Evolutionary conservation across 2,888 invertebrate species (phyloP).

Genomic region (Alloscopus bannaensis): DNA sequence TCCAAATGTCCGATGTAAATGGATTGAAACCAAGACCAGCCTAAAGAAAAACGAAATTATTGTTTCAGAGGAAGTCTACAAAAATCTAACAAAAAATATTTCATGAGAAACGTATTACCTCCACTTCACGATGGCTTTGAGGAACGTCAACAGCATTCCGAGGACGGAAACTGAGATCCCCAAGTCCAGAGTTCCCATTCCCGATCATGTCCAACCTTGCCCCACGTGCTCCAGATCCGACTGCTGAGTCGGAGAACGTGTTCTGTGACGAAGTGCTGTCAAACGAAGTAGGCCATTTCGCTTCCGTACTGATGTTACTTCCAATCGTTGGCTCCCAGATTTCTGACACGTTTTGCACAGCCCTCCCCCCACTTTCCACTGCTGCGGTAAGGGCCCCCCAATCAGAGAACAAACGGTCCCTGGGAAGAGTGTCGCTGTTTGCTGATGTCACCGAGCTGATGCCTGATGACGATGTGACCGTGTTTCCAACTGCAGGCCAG

Average conservation of each 20-base stretch:
- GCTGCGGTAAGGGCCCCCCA: constrained; percentile 35
- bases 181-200: constrained; percentile 35
- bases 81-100: not conserved
- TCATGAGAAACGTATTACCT: constrained; percentile 58
- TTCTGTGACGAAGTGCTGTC: constrained; percentile 20
- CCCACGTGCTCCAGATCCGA: constrained; percentile 57
- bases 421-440: constrained; percentile 32
- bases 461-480: constrained; percentile 32
- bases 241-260: constrained; percentile 52
- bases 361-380: constrained; percentile 6
- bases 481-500: constrained; percentile 30
- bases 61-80: not conserved
- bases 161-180: constrained; percentile 44
- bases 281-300: constrained; percentile 67
- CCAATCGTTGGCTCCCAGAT: constrained; percentile 66
- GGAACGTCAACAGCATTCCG: constrained; percentile 63
- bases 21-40: constrained; percentile 82
- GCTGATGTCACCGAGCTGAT: constrained; percentile 11
- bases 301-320: constrained; percentile 21
- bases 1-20: constrained; percentile 76
- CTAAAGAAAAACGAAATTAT: constrained; percentile 74
- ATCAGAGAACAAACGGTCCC: constrained; percentile 34
- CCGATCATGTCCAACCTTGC: not conserved
- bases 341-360: constrained; percentile 57
- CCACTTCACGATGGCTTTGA: constrained; percentile 72